A percentile compares a stretch with the other conserved stretches of the same genome.
Conservation (phyloP, 1,140 invertebrate genomes). For the Hermetia illucens region DNA sequence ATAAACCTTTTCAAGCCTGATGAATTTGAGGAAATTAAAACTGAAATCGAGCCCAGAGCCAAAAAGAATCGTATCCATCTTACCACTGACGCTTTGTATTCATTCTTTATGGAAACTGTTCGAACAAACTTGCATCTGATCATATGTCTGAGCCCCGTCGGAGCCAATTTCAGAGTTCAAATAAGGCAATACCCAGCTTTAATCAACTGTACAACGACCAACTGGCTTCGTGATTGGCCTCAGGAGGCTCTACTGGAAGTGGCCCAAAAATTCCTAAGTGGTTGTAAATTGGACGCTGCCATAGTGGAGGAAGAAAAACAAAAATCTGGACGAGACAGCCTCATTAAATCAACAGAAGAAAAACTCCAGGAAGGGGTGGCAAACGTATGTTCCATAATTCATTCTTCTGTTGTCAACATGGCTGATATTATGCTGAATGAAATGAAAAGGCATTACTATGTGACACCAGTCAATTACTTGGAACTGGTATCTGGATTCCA, state of each 20-base stretch:
- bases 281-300: conserved; percentile 47
- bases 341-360: conserved; percentile 42
- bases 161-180: conserved; percentile 58
- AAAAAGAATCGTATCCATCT: conserved; percentile 47
- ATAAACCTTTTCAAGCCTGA: conserved; percentile 70
- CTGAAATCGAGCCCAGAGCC: conserved; percentile 45
- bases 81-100: conserved; percentile 50
- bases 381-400: conserved; percentile 60
- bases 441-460: conserved; percentile 69
- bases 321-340: conserved; percentile 31
- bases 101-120: conserved; percentile 62
- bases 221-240: conserved; percentile 82
- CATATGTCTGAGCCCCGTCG: conserved; percentile 75
- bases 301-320: conserved; percentile 39
- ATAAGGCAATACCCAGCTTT: conserved; percentile 73
- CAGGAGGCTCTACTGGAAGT: conserved; percentile 73
- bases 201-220: conserved; percentile 73
- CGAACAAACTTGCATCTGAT: conserved; percentile 65
- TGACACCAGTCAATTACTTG: conserved; percentile 72
- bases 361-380: conserved; percentile 44
- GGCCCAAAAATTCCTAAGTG: conserved; percentile 50
- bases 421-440: conserved; percentile 55
- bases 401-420: conserved; percentile 54
- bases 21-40: conserved; percentile 74
- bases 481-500: conserved; percentile 72